Percentiles rank a stretch among this genome's conserved stretches.
Evolutionary conservation across 2,888 invertebrate genomes (phyloP).

Genomic region (Argyresthia albistria): DNA sequence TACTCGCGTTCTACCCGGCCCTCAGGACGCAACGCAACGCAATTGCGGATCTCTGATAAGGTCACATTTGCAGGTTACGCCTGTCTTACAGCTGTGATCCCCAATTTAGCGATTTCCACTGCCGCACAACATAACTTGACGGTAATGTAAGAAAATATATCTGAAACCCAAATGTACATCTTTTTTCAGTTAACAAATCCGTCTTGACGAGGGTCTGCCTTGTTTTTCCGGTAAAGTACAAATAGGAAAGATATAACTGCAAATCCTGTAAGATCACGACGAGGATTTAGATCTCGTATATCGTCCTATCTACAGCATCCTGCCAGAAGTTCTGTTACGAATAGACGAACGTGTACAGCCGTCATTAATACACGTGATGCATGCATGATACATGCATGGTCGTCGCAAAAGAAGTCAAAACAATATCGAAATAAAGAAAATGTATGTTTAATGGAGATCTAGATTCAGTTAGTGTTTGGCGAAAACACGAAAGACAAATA

Average conservation of each 20-base stretch:
- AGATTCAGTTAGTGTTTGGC: no score
- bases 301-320: neutral
- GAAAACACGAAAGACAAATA: no score
- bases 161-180: slow-evolving; percentile 55
- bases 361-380: no score
- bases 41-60: neutral
- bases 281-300: slow-evolving; percentile 30
- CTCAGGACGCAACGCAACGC: no score
- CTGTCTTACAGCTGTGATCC: no score
- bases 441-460: no score
- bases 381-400: no score
- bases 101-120: slow-evolving; percentile 21
- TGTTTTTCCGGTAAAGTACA: slow-evolving; percentile 47
- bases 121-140: slow-evolving; percentile 50
- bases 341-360: no score
- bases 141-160: slow-evolving; percentile 39
- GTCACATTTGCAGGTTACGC: neutral
- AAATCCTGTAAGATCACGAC: slow-evolving; percentile 55
- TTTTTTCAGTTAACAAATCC: slow-evolving; percentile 63
- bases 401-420: no score
- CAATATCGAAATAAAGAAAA: neutral
- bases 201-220: slow-evolving; percentile 56
- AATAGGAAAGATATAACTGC: slow-evolving; percentile 54
- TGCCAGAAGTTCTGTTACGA: neutral
- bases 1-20: no score